Evolutionary conservation across 2,888 invertebrate species (phyloP), one percentile per base, ranked within the genome.

Genomic region (Xestia xanthographa): DNA sequence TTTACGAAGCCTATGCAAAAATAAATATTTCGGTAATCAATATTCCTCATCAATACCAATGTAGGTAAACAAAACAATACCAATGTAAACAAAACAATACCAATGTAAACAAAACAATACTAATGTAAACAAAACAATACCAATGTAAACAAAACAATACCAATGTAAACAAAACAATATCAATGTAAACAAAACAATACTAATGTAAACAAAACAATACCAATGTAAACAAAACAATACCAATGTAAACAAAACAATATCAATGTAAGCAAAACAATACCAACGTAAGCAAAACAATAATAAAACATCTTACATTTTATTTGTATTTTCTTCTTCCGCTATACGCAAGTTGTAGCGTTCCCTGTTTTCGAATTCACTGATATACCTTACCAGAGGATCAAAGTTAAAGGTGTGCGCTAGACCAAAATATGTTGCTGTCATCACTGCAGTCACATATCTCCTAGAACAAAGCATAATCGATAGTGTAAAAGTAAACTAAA

Each of bases 1-100:
- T 45, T 87, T 91, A 4, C 91, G 89, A 34, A 83, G 29, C 4
- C 95, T 95, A 79, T 5, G 85, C 74, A 69, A 60, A 68, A 71
- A 53, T 60, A 56, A 65, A 50, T 22, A 1, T 22, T 65, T 8
- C 17, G 26, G 29, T 62, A 12, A 48, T 66, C 22, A 34, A 11
- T n/a, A n/a, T 71, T 22, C 26, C 11, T 20, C 22, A 43, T 22
- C 8, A 45, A 41, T 20, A 38, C 8, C 2, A 8, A 11, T 11
- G 41, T 41, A 41, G 11, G 41, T 41, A 9, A 41, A 41, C 41
- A 41, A 9, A 41, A 41, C 9, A 41, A 9, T 41, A 11, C 41
- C 11, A 41, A 34, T 41, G 9, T 41, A 1, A 41, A 2, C 41
- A 41, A 41, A 41, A 41, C 41, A 41, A 11, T 41, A 9, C 6